Evolutionary conservation across 2,797 vertebrate species (phyloP).

Genomic region (Petrocephalus sullivani): DNA sequence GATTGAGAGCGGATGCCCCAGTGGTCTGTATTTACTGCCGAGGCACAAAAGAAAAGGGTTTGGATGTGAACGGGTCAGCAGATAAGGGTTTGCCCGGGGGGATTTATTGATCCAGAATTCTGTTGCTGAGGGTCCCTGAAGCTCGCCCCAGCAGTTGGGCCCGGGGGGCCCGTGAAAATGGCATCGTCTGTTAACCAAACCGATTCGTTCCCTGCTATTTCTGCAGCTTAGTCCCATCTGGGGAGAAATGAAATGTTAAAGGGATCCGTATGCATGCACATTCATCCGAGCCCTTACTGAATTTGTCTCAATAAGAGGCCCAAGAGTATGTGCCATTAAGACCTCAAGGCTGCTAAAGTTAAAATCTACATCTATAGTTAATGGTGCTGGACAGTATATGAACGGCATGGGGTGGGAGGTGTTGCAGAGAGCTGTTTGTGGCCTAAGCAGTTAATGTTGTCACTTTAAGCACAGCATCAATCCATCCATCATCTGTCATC

Average conservation of each 20-base stretch:
- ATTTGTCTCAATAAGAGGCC: not conserved
- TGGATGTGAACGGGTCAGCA: not conserved
- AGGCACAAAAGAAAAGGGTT: slow-evolving; percentile 4
- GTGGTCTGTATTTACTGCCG: not conserved
- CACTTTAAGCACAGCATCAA: not conserved
- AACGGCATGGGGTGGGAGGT: not conserved
- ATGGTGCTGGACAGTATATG: not conserved
- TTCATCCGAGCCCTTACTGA: not conserved
- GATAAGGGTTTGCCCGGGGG: not conserved
- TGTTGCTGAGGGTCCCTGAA: not conserved
- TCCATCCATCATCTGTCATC: not conserved
- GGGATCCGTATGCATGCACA: not conserved
- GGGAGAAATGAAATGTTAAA: not conserved
- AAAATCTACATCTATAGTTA: not conserved
- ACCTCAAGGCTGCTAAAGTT: not conserved
- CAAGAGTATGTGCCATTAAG: not conserved
- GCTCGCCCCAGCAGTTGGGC: not conserved
- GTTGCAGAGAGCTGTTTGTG: not conserved
- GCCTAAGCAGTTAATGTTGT: not conserved
- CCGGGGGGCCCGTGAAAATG: not conserved
- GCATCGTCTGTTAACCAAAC: not conserved
- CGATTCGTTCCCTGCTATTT: not conserved
- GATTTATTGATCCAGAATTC: not conserved
- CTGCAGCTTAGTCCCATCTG: not conserved
- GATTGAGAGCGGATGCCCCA: not conserved